Conservation (phyloP, 2,113 vertebrate species). For the Chionomys nivalis region DNA sequence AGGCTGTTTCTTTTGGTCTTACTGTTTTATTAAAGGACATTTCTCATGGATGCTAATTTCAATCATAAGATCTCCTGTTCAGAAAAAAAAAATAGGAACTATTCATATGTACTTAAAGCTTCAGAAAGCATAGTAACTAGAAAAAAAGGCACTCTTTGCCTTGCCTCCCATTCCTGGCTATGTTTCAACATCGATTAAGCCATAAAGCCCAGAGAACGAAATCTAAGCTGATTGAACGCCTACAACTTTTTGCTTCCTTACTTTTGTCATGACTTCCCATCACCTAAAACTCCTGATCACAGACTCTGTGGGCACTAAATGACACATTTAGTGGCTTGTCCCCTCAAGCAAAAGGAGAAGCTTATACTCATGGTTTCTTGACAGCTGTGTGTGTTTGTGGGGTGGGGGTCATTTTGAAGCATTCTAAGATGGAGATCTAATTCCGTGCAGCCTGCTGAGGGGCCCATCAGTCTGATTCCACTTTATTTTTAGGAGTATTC, state of each 20-base stretch:
- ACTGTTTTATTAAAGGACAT: background rate
- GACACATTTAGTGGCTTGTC: background rate
- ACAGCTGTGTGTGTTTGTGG: background rate
- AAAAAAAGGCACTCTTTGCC: background rate
- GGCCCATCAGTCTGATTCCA: slow-evolving; percentile 5
- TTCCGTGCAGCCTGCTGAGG: background rate
- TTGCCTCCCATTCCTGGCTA: slow-evolving; percentile 57
- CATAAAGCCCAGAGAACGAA: slow-evolving; percentile 71
- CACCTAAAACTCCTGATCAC: slow-evolving; percentile 62
- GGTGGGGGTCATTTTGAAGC: slow-evolving; percentile 7
- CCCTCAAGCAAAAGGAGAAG: slow-evolving; percentile 59
- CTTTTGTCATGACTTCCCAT: slow-evolving; percentile 69
- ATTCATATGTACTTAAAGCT: slow-evolving; percentile 48
- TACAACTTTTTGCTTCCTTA: slow-evolving; percentile 59
- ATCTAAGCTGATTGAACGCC: slow-evolving; percentile 34
- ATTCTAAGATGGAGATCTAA: slow-evolving; percentile 15
- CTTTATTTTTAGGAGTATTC: background rate
- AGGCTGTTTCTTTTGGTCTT: background rate
- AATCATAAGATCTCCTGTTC: background rate
- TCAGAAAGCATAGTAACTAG: slow-evolving; percentile 60
- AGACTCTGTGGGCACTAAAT: slow-evolving; percentile 36
- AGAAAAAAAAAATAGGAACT: slow-evolving; percentile 70
- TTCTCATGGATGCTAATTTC: background rate
- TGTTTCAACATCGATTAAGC: slow-evolving; percentile 75
- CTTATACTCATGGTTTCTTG: background rate